Conservation (phyloP, 2,888 invertebrate species). For the Thereva unica region DNA sequence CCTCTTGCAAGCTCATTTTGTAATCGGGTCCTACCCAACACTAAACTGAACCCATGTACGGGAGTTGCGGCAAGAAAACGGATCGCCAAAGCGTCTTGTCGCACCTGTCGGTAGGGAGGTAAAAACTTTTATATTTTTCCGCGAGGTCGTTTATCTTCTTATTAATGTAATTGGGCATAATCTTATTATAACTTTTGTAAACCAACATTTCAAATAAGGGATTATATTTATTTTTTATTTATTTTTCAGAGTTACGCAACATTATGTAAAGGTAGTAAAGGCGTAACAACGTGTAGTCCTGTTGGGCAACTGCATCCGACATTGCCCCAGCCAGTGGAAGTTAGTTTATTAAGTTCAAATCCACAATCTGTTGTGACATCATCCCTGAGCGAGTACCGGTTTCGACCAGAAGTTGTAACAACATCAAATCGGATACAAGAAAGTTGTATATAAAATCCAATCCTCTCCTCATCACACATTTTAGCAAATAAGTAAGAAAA, state of each 20-base stretch:
- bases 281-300: slow-evolving; percentile 60
- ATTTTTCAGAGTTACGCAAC: slow-evolving; percentile 78
- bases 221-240: slow-evolving; percentile 19
- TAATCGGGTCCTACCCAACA: too few relatives aligned
- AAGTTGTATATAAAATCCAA: slow-evolving; percentile 74
- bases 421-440: slow-evolving; percentile 87
- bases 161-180: too few relatives aligned
- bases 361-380: slow-evolving; percentile 65
- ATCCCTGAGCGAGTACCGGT: slow-evolving; percentile 76
- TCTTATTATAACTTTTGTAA: too few relatives aligned
- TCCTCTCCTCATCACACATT: slow-evolving; percentile 7
- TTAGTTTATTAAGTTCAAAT: slow-evolving; percentile 58
- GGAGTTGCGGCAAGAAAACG: too few relatives aligned
- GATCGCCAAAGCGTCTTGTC: too few relatives aligned
- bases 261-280: slow-evolving; percentile 71
- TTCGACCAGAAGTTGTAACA: slow-evolving; percentile 83
- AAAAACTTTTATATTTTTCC: too few relatives aligned
- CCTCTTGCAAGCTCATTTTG: too few relatives aligned
- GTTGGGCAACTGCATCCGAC: slow-evolving; percentile 49
- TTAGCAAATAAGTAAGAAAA: slow-evolving; percentile 11
- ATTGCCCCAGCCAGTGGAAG: slow-evolving; percentile 58
- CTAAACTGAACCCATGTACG: too few relatives aligned
- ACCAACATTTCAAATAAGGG: too few relatives aligned
- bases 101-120: too few relatives aligned
- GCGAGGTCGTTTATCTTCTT: too few relatives aligned